Conservation (phyloP, 35 echinoderm and acorn worm species). For the Amphiura filiformis region DNA sequence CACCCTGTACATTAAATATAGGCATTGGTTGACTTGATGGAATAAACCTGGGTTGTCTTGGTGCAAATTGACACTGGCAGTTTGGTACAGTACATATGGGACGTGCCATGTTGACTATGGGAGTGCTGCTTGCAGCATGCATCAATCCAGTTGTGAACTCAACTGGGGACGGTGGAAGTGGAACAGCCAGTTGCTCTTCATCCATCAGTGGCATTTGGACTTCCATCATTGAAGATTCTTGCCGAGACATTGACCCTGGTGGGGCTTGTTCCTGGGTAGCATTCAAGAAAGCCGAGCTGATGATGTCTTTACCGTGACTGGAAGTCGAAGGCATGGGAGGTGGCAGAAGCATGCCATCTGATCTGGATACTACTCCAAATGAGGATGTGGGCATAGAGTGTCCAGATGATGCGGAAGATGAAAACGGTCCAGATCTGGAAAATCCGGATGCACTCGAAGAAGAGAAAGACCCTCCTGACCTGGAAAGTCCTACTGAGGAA, state of each 20-base stretch:
- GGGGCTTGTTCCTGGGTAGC: no score
- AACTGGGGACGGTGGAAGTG: background rate
- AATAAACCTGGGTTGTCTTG: background rate
- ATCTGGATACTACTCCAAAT: no score
- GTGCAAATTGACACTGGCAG: background rate
- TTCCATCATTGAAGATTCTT: background rate
- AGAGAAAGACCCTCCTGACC: background rate
- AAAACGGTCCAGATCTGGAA: background rate
- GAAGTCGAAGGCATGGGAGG: no score
- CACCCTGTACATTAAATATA: no score
- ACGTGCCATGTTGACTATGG: background rate
- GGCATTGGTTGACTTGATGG: background rate
- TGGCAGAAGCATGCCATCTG: no score
- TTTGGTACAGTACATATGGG: background rate
- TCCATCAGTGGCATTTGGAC: background rate
- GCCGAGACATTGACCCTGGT: background rate
- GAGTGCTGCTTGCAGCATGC: background rate
- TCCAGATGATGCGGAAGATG: background rate
- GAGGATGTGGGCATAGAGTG: background rate
- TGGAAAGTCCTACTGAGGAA: background rate
- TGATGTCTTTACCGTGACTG: no score
- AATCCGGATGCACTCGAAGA: background rate
- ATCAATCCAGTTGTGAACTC: background rate
- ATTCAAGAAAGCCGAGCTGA: no score
- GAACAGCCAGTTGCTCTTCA: background rate